These are phyloP conservation scores for Synergus japonicus DNA, from an alignment of 2,888 invertebrate genomes.

Conservation along the genomic window DNA sequence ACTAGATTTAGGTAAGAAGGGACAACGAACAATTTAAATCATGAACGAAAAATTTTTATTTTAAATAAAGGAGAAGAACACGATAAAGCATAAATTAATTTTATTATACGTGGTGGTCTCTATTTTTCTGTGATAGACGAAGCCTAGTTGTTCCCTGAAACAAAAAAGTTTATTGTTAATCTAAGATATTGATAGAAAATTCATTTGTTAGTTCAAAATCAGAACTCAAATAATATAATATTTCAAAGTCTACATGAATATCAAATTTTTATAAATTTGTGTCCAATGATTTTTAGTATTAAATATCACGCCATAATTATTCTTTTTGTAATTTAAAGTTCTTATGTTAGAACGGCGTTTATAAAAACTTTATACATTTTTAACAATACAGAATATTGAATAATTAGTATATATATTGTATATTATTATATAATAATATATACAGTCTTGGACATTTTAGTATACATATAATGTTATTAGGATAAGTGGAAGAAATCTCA, in stretches of 20 bases:
- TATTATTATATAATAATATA: background rate
- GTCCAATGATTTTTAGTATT: background rate
- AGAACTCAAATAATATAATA: slow-evolving; percentile 17
- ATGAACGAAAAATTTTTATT: slow-evolving; percentile 58
- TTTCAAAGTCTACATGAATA: background rate
- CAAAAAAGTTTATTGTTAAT: slow-evolving; percentile 13
- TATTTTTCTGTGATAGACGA: slow-evolving; percentile 49
- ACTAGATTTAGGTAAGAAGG: slow-evolving; percentile 54
- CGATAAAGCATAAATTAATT: slow-evolving; percentile 29
- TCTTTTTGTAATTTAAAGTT: background rate
- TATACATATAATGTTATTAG: background rate
- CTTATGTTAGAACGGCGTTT: background rate
- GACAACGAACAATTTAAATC: slow-evolving; percentile 49
- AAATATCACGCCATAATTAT: background rate
- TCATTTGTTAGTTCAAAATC: slow-evolving; percentile 41
- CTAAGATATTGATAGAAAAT: background rate
- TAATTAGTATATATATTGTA: background rate
- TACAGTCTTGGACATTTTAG: background rate
- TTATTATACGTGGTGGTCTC: slow-evolving; percentile 44
- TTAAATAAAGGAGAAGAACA: slow-evolving; percentile 49
- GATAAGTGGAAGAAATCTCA: slow-evolving; percentile 3
- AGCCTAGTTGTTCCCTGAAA: slow-evolving; percentile 53
- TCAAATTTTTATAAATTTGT: background rate
- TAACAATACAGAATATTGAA: background rate
- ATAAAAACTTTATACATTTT: background rate